A percentile compares a stretch with the other conserved stretches of the same genome.
These are phyloP conservation scores for Cerastoderma edule DNA, from an alignment of 2,888 invertebrate species.

Conservation along the genomic window DNA sequence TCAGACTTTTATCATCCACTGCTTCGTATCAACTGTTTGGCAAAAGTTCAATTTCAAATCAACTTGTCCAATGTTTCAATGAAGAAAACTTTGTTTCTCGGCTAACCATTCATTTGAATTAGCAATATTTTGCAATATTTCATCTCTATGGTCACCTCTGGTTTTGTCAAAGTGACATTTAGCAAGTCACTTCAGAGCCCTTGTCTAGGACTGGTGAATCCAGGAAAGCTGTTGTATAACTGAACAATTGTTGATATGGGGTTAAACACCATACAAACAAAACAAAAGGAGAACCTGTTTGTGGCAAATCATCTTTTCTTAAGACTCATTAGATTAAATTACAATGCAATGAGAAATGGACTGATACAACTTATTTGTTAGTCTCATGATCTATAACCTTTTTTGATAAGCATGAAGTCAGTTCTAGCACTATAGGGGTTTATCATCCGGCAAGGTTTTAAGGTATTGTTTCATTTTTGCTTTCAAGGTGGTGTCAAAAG, in stretches of 20 bases:
- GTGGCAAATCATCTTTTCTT: background rate
- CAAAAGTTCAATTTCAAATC: background rate
- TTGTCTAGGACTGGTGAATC: too few relatives aligned
- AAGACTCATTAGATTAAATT: background rate
- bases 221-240: too few relatives aligned
- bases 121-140: background rate
- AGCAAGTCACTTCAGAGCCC: too few relatives aligned
- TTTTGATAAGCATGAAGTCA: too few relatives aligned
- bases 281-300: too few relatives aligned
- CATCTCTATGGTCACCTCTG: background rate
- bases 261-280: too few relatives aligned
- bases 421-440: too few relatives aligned
- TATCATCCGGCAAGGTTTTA: too few relatives aligned
- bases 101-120: background rate
- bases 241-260: too few relatives aligned
- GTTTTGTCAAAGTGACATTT: background rate
- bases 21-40: background rate
- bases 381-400: too few relatives aligned
- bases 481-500: conserved; percentile 73
- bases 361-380: background rate
- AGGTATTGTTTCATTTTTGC: background rate
- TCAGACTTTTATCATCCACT: background rate
- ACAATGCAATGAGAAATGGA: background rate
- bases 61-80: background rate
- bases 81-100: background rate